Base-by-base conservation (phyloP, 2,113 vertebrate genomes). In the Sminthopsis crassicaudata region DNA sequence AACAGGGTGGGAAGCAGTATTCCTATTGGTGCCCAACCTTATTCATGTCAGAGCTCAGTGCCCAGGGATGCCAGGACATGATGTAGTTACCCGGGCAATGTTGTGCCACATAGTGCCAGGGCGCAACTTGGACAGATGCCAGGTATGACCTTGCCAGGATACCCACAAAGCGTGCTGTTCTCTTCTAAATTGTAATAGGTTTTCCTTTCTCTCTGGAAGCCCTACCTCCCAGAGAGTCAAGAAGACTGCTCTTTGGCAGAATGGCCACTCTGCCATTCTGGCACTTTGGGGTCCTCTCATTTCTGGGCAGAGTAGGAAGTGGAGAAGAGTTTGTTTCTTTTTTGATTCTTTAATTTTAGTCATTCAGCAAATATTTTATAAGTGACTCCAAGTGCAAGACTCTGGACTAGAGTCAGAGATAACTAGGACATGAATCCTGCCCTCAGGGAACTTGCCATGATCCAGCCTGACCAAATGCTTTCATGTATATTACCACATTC, bases 71-170 rank as follows among this genome's bases (percentile, higher is more conserved):
- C 93, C 92, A 92, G 94, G 92, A 89, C 91, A 54, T 92, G 92
- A 89, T 96, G 91, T 94, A 53, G 8, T 96, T 91, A 92, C 95
- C 96, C 6, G 96, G 97, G 95, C 97, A 97, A 84, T 96, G 96
- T 97, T 50, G 95, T 96, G 95, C 94, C 91, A 94, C 96, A 48
- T 36, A 94, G 97, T 52, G 92, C 96, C 97, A 97, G 95, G 1
- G 53, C 94, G 60, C 3, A 53, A 91, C 95, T 94, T 93, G 97
- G 97, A 91, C 3, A 16, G 10, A 3, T 16, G 97, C 97, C 97
- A 97, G 91, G 36, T 76, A 93, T 7, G 8, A 92, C 92, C 57
- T n/a, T 90, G 51, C 90, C 42, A 50, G 95, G 93, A 93, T 53
- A 5, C 60, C 94, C 88, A 42, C 54, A 94, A 50, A 90, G 52